Percentiles rank a stretch among this genome's conserved stretches.
Evolutionary conservation across 2,113 vertebrate species (phyloP).

Genomic region (Gorsachius goisagi): DNA sequence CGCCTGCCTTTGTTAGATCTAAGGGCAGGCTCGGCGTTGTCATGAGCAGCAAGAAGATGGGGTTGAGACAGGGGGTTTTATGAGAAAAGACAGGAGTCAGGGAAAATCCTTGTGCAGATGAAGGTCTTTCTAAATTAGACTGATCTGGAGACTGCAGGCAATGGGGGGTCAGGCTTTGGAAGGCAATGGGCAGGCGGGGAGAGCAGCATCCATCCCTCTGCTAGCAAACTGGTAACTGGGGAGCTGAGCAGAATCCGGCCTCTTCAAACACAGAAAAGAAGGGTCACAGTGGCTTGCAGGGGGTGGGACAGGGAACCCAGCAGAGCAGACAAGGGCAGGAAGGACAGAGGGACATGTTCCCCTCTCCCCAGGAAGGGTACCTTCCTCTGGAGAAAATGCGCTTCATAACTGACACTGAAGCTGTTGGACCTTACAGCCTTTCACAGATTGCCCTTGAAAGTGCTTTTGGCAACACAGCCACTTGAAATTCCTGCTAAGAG

Average conservation of each 20-base stretch:
- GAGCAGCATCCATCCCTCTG: not conserved
- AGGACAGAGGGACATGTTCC: not conserved
- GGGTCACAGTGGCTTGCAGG: not conserved
- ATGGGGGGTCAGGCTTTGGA: not conserved
- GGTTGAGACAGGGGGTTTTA: not conserved
- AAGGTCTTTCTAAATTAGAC: not conserved
- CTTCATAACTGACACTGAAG: accelerated
- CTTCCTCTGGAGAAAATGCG: not conserved
- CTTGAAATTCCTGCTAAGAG: not conserved
- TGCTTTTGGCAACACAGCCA: not conserved
- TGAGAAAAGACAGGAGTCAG: not conserved
- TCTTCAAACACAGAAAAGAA: not conserved
- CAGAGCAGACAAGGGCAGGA: not conserved
- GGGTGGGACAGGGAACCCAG: not conserved
- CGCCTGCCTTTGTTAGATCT: not conserved
- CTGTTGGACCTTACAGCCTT: not conserved
- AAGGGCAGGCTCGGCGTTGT: not conserved
- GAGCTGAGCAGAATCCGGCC: not conserved
- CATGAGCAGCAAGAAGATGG: not conserved
- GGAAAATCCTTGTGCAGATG: not conserved
- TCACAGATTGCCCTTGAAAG: not conserved
- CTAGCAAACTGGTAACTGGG: not conserved
- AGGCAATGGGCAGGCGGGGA: accelerated
- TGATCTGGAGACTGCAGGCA: accelerated
- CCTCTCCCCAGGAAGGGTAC: not conserved